phyloP scores from a whole-genome alignment of 2,888 invertebrate species.

The Torymus auratus region DNA sequence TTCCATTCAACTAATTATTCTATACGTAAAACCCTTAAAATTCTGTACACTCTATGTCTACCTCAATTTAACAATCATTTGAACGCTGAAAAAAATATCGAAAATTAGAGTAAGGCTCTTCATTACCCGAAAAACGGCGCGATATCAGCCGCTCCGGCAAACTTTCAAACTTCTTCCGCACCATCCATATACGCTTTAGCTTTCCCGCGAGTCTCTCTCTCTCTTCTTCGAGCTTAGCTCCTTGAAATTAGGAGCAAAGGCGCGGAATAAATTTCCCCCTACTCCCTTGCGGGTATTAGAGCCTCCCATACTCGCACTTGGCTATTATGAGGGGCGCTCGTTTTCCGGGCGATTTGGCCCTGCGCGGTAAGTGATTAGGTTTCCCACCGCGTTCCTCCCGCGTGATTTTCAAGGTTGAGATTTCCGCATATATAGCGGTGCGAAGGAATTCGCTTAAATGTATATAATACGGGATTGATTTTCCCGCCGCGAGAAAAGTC shows the following conservation, averaged over 20 bases:
- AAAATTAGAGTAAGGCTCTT: too few relatives aligned
- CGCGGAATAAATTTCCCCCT: slow-evolving; percentile 27
- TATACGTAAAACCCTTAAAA: too few relatives aligned
- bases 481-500: slow-evolving; percentile 9
- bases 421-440: not conserved
- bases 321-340: slow-evolving; percentile 31
- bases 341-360: slow-evolving; percentile 18
- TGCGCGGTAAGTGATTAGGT: slow-evolving; percentile 36
- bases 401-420: slow-evolving; percentile 26
- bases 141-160: not conserved
- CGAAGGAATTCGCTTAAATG: too few relatives aligned
- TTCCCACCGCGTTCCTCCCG: not conserved
- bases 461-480: slow-evolving; percentile 12
- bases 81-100: too few relatives aligned
- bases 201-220: not conserved
- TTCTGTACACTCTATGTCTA: too few relatives aligned
- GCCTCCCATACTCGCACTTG: too few relatives aligned
- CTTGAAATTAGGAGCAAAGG: slow-evolving; percentile 32
- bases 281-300: too few relatives aligned
- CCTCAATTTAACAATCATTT: too few relatives aligned
- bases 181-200: not conserved
- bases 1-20: too few relatives aligned
- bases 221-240: not conserved
- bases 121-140: not conserved
- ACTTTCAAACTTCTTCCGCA: slow-evolving; percentile 1